Evolutionary conservation across 1,140 invertebrate species (phyloP).

Genomic region (Scaptomyza montana): DNA sequence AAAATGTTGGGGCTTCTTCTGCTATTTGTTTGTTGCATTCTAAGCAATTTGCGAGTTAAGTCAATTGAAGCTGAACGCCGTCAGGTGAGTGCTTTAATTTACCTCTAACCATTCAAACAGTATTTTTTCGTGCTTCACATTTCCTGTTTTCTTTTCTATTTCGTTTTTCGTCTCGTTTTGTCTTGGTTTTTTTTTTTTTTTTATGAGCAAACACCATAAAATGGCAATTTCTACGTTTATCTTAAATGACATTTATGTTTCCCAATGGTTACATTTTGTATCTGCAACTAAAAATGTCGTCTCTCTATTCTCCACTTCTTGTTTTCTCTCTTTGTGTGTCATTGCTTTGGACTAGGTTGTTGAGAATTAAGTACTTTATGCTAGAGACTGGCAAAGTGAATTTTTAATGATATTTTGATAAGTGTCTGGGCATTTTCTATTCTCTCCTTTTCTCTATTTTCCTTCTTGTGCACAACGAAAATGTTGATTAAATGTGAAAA

Average conservation of each 20-base stretch:
- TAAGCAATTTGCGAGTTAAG: conserved; percentile 43
- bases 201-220: conserved; percentile 61
- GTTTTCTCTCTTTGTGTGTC: conserved; percentile 15
- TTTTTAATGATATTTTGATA: conserved; percentile 76
- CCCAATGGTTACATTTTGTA: conserved; percentile 78
- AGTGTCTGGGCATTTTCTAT: conserved; percentile 53
- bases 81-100: conserved; percentile 55
- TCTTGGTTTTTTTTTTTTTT: conserved; percentile 50
- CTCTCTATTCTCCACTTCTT: background rate
- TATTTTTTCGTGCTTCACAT: conserved; percentile 18
- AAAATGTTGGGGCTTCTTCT: conserved; percentile 13
- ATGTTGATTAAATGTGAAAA: conserved; percentile 36
- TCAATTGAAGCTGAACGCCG: conserved; percentile 76
- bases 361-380: background rate
- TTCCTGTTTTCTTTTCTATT: conserved; percentile 22
- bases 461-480: background rate
- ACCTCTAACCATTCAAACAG: conserved; percentile 39
- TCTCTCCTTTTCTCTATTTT: background rate
- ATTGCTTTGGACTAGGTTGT: conserved; percentile 9
- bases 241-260: conserved; percentile 81
- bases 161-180: conserved; percentile 34
- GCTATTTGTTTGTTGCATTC: conserved; percentile 12
- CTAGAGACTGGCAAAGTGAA: conserved; percentile 56
- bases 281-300: conserved; percentile 60
- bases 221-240: conserved; percentile 77